A percentile compares a stretch with the other conserved stretches of the same genome.
Conservation (phyloP, 2,113 vertebrate genomes). For the Zapornia atra region DNA sequence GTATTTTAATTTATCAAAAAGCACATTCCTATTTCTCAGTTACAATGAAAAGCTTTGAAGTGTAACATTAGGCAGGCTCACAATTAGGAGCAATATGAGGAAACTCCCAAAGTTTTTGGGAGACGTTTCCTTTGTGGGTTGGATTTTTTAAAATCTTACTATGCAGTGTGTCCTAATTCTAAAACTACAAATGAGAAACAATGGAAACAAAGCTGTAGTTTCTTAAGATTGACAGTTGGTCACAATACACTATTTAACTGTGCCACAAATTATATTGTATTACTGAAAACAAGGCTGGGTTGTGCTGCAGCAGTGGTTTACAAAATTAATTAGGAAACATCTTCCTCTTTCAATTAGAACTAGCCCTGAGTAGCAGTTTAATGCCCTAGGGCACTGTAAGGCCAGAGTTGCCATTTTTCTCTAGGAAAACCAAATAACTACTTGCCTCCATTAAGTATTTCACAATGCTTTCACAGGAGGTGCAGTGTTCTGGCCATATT, state of each 20-base stretch:
- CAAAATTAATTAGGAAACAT: not conserved
- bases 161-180: not conserved
- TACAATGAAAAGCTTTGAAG: not conserved
- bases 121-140: accelerated
- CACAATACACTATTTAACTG: not conserved
- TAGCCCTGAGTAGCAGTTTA: not conserved
- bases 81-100: not conserved
- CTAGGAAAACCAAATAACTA: not conserved
- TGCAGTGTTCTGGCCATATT: not conserved
- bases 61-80: not conserved
- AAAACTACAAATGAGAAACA: not conserved
- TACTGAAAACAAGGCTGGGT: not conserved
- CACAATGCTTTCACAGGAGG: not conserved
- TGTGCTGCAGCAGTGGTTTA: not conserved
- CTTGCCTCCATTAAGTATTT: not conserved
- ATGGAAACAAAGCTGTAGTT: not conserved
- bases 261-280: not conserved
- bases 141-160: not conserved
- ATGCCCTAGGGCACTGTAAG: not conserved
- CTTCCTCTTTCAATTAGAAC: not conserved
- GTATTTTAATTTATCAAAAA: not conserved
- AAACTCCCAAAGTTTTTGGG: not conserved
- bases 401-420: not conserved
- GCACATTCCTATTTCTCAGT: not conserved
- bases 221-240: not conserved